Conservation (phyloP, 1,140 invertebrate genomes). For the Drosophila pruinosa region DNA sequence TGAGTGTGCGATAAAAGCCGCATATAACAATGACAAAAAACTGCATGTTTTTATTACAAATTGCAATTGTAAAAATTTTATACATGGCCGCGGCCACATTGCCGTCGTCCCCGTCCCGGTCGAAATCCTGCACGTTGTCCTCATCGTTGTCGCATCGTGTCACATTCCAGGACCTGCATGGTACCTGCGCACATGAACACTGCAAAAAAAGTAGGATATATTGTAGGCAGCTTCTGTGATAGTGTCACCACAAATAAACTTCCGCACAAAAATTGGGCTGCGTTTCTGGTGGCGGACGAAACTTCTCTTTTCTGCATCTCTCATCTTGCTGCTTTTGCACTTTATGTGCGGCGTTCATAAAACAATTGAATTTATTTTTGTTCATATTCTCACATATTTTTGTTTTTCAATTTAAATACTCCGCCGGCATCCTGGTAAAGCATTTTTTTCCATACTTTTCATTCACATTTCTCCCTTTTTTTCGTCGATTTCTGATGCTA, state of each 20-base stretch:
- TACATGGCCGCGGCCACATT: constrained; percentile 70
- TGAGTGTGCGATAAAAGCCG: constrained; percentile 52
- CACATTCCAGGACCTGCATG: constrained; percentile 60
- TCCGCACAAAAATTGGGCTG: constrained; percentile 74
- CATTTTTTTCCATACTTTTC: constrained; percentile 26
- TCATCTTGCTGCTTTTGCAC: constrained; percentile 2
- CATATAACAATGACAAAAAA: constrained; percentile 76
- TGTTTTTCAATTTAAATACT: constrained; percentile 72
- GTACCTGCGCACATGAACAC: constrained; percentile 40
- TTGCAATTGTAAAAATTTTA: constrained; percentile 81
- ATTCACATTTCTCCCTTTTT: constrained; percentile 23
- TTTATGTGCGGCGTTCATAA: constrained; percentile 56
- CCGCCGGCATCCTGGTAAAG: constrained; percentile 39
- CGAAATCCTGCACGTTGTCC: constrained; percentile 19
- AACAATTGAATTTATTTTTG: constrained; percentile 77
- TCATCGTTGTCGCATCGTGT: constrained; percentile 56
- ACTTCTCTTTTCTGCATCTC: background rate
- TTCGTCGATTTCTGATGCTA: constrained; percentile 51
- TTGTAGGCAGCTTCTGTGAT: constrained; percentile 50
- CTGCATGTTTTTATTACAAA: constrained; percentile 81
- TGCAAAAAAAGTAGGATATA: constrained; percentile 2
- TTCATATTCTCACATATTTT: constrained; percentile 9
- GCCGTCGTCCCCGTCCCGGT: constrained; percentile 23
- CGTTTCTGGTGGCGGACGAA: constrained; percentile 56
- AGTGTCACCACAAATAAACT: constrained; percentile 79